A percentile compares a stretch with the other conserved stretches of the same genome.
These are phyloP conservation scores for Jaculus jaculus DNA, from an alignment of 2,113 vertebrate species.

Conservation along the genomic window DNA sequence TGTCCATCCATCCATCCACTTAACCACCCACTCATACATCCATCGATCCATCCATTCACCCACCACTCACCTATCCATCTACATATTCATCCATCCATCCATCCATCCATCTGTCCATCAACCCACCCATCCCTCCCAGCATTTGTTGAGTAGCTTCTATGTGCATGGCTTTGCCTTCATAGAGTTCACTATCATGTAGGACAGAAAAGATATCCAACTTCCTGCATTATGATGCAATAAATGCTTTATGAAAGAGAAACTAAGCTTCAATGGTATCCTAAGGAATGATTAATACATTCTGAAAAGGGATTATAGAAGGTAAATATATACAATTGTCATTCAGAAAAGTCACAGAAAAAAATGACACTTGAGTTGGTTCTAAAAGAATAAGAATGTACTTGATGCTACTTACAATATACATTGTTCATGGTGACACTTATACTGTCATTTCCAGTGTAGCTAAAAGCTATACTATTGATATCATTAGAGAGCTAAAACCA, in stretches of 20 bases:
- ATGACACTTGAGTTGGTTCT: constrained; percentile 9
- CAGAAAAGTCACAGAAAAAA: constrained; percentile 41
- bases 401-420: neutral
- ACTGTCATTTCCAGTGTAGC: constrained; percentile 3
- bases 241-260: neutral
- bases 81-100: neutral
- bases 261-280: neutral
- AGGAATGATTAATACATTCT: neutral
- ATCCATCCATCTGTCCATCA: neutral
- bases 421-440: neutral
- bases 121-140: neutral
- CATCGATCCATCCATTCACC: neutral
- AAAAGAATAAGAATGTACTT: neutral
- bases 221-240: neutral
- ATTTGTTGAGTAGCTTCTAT: neutral
- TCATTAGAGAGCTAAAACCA: neutral
- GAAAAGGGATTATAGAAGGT: neutral
- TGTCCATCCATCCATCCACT: no score
- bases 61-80: neutral
- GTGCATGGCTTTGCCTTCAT: neutral
- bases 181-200: neutral
- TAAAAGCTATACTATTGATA: neutral
- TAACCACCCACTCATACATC: neutral
- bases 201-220: neutral
- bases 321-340: constrained; percentile 53